phyloP scores from a whole-genome alignment of 2,888 invertebrate species.

The Dolichopus griseipennis region DNA sequence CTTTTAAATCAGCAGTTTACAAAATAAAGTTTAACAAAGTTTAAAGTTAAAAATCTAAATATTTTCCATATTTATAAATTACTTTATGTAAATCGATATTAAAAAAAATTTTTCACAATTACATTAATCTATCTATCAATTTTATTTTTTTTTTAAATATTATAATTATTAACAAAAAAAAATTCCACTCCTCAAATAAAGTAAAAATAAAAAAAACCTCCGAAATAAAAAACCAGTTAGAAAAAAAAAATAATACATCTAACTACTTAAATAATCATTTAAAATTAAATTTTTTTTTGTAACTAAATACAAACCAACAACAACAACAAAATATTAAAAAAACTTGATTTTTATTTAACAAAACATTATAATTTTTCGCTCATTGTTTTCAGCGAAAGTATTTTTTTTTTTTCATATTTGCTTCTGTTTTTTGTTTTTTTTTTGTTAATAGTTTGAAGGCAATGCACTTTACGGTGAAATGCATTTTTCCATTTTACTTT shows the following conservation, averaged over 20 bases:
- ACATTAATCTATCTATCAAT: too few relatives aligned
- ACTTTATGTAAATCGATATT: too few relatives aligned
- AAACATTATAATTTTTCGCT: background rate
- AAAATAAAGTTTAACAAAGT: too few relatives aligned
- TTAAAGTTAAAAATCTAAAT: too few relatives aligned
- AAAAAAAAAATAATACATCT: background rate
- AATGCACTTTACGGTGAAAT: conserved; percentile 6
- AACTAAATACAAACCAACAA: background rate
- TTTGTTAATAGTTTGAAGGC: background rate
- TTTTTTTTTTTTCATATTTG: background rate
- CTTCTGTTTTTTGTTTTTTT: too few relatives aligned
- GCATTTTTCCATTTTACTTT: conserved; percentile 1
- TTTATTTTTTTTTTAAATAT: too few relatives aligned
- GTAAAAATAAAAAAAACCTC: background rate
- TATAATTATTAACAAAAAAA: too few relatives aligned
- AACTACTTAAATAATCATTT: background rate
- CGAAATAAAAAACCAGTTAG: background rate
- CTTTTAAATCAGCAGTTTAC: too few relatives aligned
- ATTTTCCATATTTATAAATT: too few relatives aligned
- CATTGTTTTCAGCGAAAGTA: conserved; percentile 1
- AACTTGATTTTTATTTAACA: background rate
- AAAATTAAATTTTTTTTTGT: background rate
- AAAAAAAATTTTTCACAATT: too few relatives aligned
- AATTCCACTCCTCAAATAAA: too few relatives aligned
- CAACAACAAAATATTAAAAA: background rate